Evolutionary conservation across 1,140 invertebrate species (phyloP), one percentile per base, ranked within the genome.

Genomic region (Macrotrachela quadricornifera): DNA sequence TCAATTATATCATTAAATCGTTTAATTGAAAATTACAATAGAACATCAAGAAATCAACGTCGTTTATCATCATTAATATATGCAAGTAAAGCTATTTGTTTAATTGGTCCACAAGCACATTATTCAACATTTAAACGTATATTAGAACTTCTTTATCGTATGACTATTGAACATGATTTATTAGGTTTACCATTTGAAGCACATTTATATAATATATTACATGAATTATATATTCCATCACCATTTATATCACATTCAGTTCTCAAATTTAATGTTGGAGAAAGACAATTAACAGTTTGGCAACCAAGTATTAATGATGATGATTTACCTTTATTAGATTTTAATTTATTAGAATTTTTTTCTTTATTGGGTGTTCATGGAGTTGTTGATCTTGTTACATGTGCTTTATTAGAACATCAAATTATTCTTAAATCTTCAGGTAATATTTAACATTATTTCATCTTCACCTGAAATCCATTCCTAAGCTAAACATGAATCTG

Each of bases 341-440:
- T 90, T 68, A 78, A 87, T 0, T 66, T 96, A 21, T 77, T 82
- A 58, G 76, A 87, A 54, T 76, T 96, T 60, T 92, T 96, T 64
- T 73, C 60, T 47, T 77, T 81, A 61, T 71, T 96, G 39, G 85
- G 85, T 36, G 78, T 90, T 6, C 85, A 94, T 57, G 83, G 81
- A 65, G 78, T 92, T 36, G 76, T 97, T 39, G 81, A 87, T 63
- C 72, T 96, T n/a, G 85, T 94, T 63, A 87, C 87, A 6, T 90
- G 88, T 73, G 80, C 95, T 30, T 72, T 97, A 13, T 70, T 97
- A 10, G 92, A 99, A 73, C 86, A 95, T 72, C 92, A 97, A 74
- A 81, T 96, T 41, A 74, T 99, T 39, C 72, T 99, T 12, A 80
- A 83, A 64, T 94, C 90, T 49, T 79, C 78, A 68, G n/a, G n/a